Conservation (phyloP, 2,113 vertebrate genomes). For the Vombatus ursinus region DNA sequence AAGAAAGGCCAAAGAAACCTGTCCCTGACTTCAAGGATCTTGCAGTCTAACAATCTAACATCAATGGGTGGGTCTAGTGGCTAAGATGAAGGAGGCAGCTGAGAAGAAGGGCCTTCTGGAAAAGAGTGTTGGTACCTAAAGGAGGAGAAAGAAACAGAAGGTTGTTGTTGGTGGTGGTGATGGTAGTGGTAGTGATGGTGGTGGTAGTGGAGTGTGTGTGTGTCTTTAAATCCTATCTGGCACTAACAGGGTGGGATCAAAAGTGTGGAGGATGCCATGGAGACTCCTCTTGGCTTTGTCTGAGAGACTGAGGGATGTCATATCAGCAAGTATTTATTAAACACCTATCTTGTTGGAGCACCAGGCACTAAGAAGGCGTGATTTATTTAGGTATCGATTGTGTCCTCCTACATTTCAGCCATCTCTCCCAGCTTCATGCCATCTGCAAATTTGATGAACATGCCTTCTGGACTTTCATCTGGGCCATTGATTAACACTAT, state of each 20-base stretch:
- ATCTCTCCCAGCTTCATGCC: no score
- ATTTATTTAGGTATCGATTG: no score
- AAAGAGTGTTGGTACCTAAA: not conserved
- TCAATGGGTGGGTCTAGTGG: not conserved
- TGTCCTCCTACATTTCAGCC: no score
- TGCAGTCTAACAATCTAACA: no score
- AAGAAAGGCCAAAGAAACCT: not conserved
- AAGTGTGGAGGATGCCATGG: not conserved
- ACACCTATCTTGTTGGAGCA: no score
- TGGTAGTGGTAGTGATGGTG: no score
- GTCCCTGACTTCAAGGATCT: not conserved
- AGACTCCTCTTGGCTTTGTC: not conserved
- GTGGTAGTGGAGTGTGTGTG: no score
- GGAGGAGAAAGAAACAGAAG: not conserved
- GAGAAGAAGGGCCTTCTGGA: not conserved
- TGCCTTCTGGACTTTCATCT: no score
- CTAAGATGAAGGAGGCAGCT: not conserved
- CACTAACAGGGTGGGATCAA: not conserved
- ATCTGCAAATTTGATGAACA: no score
- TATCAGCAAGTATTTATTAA: not conserved
- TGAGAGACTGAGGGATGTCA: not conserved
- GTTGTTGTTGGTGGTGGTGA: no score
- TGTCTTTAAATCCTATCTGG: not conserved
- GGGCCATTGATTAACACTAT: no score
- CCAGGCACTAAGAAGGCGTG: no score